These are phyloP conservation scores for Ophion costatus DNA, from an alignment of 2,888 invertebrate genomes.

Conservation along the genomic window DNA sequence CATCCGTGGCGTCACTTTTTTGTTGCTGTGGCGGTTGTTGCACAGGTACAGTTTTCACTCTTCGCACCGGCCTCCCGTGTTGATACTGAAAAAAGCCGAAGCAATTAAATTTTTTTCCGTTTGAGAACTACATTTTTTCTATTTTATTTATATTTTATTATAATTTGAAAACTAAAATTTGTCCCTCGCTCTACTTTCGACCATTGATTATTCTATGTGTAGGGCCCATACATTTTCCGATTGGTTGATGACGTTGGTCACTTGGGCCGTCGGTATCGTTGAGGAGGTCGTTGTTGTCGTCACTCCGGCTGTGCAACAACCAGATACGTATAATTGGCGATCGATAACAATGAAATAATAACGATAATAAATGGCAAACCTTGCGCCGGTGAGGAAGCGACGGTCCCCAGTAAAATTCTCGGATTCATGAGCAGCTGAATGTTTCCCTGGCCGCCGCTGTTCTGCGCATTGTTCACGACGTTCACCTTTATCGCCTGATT, in stretches of 20 bases:
- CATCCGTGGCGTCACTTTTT: conserved; percentile 78
- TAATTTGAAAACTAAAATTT: neutral
- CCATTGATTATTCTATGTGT: too few species aligned
- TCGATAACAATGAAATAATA: neutral
- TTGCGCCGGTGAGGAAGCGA: conserved; percentile 73
- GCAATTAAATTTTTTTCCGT: neutral
- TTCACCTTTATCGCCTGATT: conserved; percentile 79
- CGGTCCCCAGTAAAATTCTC: conserved; percentile 83
- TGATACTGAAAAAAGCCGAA: conserved; percentile 71
- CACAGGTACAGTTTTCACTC: conserved; percentile 73
- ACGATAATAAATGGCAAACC: conserved; percentile 17
- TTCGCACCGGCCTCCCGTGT: conserved; percentile 73
- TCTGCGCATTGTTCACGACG: conserved; percentile 76
- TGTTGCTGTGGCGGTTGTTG: conserved; percentile 67
- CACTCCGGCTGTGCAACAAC: too few species aligned
- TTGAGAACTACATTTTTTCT: neutral
- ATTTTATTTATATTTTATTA: too few species aligned
- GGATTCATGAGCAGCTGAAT: conserved; percentile 85
- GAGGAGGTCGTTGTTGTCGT: conserved; percentile 69
- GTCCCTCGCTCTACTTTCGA: neutral
- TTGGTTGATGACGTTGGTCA: conserved; percentile 65
- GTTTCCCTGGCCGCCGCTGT: conserved; percentile 77
- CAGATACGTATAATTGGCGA: too few species aligned
- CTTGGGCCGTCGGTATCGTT: conserved; percentile 66
- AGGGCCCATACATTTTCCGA: conserved; percentile 72